Conservation (phyloP, 2,888 invertebrate genomes). For the Drosophila antonietae region DNA sequence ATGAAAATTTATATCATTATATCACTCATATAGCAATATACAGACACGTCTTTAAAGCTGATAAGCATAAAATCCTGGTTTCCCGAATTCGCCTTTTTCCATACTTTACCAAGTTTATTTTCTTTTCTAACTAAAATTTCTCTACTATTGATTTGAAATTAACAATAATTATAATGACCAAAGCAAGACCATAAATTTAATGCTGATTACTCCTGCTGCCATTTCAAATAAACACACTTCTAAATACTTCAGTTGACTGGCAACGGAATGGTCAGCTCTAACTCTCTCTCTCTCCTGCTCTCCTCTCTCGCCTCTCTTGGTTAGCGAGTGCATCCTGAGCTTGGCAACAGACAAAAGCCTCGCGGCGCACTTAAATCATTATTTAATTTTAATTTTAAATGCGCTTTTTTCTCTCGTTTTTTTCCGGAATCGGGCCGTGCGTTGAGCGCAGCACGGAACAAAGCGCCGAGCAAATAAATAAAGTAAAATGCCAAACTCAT, state of each 20-base stretch:
- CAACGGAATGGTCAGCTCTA: constrained; percentile 32
- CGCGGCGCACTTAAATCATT: constrained; percentile 76
- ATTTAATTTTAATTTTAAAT: constrained; percentile 78
- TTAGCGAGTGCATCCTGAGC: constrained; percentile 12
- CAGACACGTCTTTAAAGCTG: too few species aligned
- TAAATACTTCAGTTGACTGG: constrained; percentile 6
- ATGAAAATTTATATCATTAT: too few species aligned
- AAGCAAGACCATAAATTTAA: not conserved
- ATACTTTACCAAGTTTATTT: too few species aligned
- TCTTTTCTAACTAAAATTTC: too few species aligned
- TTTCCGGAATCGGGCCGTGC: constrained; percentile 22
- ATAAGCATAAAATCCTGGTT: too few species aligned
- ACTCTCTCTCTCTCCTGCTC: constrained; percentile 12
- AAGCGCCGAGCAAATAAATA: constrained; percentile 70
- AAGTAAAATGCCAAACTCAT: constrained; percentile 80
- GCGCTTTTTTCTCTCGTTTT: constrained; percentile 40
- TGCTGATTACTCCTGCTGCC: not conserved
- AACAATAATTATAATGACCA: not conserved
- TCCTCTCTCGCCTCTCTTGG: not conserved
- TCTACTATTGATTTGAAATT: not conserved
- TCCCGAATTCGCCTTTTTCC: too few species aligned
- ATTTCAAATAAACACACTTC: not conserved
- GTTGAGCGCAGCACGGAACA: constrained; percentile 31
- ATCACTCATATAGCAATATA: too few species aligned
- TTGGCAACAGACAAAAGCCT: constrained; percentile 59